Evolutionary conservation across 2,113 vertebrate species (phyloP), one percentile per base, ranked within the genome.

Genomic region (Equus przewalskii): DNA sequence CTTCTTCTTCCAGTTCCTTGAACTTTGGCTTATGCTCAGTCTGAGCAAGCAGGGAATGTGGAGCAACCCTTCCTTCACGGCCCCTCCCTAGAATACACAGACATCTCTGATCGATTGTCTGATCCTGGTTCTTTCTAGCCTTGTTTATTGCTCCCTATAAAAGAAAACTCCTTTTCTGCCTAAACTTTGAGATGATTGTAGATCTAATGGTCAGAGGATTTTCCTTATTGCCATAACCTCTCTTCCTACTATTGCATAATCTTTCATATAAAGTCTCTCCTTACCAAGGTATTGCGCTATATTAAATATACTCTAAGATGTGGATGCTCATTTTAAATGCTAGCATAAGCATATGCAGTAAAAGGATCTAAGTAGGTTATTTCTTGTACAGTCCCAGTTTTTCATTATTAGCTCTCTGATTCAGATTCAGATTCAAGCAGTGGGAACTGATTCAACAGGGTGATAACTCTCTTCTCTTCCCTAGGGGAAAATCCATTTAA

Each of bases 351-450:
- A 15, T 49, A 11, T 11, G 54, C 0, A 15, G 4, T 5, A n/a
- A 84, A 95, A 90, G 2, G 22, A 75, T 36, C 78, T 91, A 94
- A 89, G 18, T 36, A 89, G 76, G 7, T 83, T 65, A 67, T 89
- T 70, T 56, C 51, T 91, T 56, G 28, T 7, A 33, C 3, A 51
- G 58, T 94, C 33, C 44, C 69, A 82, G 13, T 51, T 65, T 16
- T 49, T n/a, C 24, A 54, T 91, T 94, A 82, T 88, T 88, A 79
- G 30, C 73, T 93, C 6, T 19, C 19, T 92, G 78, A 73, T 83
- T 96, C 82, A 91, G 56, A 93, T 62, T 96, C 65, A 70, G 26
- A 96, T 80, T 90, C 76, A 96, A 95, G 95, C 21, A 72, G 72
- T 82, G 58, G 36, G 41, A 86, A 89, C 13, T 83, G 54, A 82